These are phyloP conservation scores for Ctenosaura bakeri DNA, from an alignment of 2,797 vertebrate genomes.

Conservation along the genomic window DNA sequence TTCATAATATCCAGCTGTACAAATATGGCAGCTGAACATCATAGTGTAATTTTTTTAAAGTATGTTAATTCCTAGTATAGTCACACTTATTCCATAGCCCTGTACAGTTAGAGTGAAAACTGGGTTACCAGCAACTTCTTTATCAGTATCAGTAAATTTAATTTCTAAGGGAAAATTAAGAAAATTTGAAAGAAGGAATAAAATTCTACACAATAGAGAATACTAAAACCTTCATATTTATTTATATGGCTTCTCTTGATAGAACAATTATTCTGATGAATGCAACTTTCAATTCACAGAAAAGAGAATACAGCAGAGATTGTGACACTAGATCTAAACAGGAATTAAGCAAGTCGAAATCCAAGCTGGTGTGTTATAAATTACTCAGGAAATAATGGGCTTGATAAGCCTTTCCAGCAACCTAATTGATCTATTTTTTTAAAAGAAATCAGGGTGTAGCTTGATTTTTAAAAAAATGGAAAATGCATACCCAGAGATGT, in stretches of 20 bases:
- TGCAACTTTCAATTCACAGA: constrained; percentile 35
- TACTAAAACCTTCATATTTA: constrained; percentile 12
- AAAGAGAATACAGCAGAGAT: constrained; percentile 14
- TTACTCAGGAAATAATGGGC: background rate
- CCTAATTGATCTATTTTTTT: background rate
- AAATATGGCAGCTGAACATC: background rate
- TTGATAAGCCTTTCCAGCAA: background rate
- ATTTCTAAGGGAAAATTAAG: constrained; percentile 5
- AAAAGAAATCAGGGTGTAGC: background rate
- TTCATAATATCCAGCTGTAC: background rate
- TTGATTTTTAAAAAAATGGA: background rate
- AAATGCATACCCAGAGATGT: background rate
- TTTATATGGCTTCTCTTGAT: constrained; percentile 37
- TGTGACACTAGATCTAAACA: background rate
- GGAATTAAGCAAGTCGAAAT: background rate
- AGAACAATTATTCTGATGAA: constrained; percentile 56
- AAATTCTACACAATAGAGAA: background rate
- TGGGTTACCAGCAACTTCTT: background rate
- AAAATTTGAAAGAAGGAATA: background rate
- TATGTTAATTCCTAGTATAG: constrained; percentile 5
- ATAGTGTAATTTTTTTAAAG: background rate
- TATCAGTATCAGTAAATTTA: background rate
- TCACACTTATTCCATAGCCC: background rate
- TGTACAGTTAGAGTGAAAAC: background rate
- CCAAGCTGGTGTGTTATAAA: background rate